Percentiles rank a stretch among this genome's conserved stretches.
These are phyloP conservation scores for Oscheius sp. DNA, from an alignment of 2,888 invertebrate genomes.

Conservation along the genomic window DNA sequence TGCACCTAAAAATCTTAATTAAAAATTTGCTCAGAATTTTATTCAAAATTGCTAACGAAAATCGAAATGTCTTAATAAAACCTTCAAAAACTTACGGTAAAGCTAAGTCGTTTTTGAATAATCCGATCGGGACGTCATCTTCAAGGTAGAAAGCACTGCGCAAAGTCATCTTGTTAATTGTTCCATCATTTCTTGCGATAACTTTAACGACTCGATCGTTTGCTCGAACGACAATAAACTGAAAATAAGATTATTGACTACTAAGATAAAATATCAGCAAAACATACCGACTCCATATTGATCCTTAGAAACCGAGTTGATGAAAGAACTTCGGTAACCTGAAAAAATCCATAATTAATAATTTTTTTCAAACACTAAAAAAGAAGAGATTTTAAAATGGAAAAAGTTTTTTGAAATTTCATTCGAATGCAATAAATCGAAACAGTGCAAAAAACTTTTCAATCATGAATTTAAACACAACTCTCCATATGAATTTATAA, in stretches of 20 bases:
- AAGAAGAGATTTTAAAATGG: too few relatives aligned
- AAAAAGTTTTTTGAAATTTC: too few relatives aligned
- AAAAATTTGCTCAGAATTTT: constrained; percentile 50
- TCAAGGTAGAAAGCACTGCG: constrained; percentile 43
- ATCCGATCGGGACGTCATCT: constrained; percentile 44
- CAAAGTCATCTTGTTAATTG: constrained; percentile 39
- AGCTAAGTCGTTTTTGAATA: constrained; percentile 41
- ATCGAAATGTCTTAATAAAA: constrained; percentile 44
- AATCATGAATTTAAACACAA: too few relatives aligned
- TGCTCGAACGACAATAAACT: constrained; percentile 44
- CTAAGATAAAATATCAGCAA: constrained; percentile 49
- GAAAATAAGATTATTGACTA: constrained; percentile 44
- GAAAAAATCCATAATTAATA: too few relatives aligned
- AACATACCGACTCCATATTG: constrained; percentile 39
- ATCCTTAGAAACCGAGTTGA: not conserved
- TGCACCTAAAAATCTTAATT: constrained; percentile 40
- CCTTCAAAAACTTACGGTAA: constrained; percentile 44
- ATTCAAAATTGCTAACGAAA: constrained; percentile 51
- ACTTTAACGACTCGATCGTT: constrained; percentile 41
- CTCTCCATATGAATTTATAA: too few relatives aligned
- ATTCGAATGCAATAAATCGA: not conserved
- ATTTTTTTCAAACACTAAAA: too few relatives aligned
- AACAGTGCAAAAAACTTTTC: too few relatives aligned
- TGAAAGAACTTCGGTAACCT: too few relatives aligned
- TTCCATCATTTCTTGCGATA: constrained; percentile 44